These are phyloP conservation scores for Synanthedon andrenaeformis DNA, from an alignment of 2,888 invertebrate species.

Conservation along the genomic window DNA sequence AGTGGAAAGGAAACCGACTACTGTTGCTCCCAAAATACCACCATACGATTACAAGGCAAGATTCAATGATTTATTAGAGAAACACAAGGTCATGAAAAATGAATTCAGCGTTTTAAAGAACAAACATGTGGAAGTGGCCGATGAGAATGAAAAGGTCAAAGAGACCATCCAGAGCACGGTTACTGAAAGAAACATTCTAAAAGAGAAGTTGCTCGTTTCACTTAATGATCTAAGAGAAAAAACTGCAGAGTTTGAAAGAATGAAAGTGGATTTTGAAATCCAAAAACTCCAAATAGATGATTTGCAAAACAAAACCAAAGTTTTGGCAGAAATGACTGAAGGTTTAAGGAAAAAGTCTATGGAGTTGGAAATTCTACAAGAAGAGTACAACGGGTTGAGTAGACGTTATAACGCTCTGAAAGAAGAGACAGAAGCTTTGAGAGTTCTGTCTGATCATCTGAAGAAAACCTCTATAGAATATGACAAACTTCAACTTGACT, in stretches of 20 bases:
- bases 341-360: slow-evolving; percentile 47
- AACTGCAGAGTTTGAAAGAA: slow-evolving; percentile 36
- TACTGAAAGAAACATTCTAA: slow-evolving; percentile 42
- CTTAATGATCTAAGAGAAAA: slow-evolving; percentile 46
- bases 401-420: slow-evolving; percentile 48
- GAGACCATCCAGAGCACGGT: slow-evolving; percentile 38
- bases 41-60: slow-evolving; percentile 77
- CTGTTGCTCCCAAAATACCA: slow-evolving; percentile 66
- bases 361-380: slow-evolving; percentile 45
- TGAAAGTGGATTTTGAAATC: slow-evolving; percentile 53
- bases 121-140: slow-evolving; percentile 61
- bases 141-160: slow-evolving; percentile 62
- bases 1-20: slow-evolving; percentile 44
- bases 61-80: slow-evolving; percentile 71
- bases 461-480: slow-evolving; percentile 52
- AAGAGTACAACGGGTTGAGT: slow-evolving; percentile 40
- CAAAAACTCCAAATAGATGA: slow-evolving; percentile 56
- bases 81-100: slow-evolving; percentile 66
- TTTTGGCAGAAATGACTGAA: slow-evolving; percentile 50
- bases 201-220: slow-evolving; percentile 42
- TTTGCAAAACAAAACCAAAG: slow-evolving; percentile 43
- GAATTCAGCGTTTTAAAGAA: slow-evolving; percentile 64
- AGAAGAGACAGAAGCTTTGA: slow-evolving; percentile 53
- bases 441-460: slow-evolving; percentile 47
- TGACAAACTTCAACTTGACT: slow-evolving; percentile 51